phyloP scores from a whole-genome alignment of 2,888 invertebrate species.

The Lepidocyrtoides sp. region DNA sequence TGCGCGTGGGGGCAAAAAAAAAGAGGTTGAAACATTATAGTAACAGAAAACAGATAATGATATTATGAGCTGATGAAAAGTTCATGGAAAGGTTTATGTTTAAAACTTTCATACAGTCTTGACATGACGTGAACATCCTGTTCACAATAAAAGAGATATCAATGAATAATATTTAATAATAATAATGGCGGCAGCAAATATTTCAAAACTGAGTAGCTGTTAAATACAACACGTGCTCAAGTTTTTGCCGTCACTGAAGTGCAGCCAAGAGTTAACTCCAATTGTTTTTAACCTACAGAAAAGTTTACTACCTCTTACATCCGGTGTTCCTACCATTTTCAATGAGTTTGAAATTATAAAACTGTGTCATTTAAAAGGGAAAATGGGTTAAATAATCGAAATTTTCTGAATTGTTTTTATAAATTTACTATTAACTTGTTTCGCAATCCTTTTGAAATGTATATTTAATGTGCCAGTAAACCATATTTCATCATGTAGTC shows the following conservation, averaged over 20 bases:
- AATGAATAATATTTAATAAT: slow-evolving; percentile 25
- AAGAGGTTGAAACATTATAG: background rate
- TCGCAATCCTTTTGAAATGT: background rate
- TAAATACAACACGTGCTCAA: background rate
- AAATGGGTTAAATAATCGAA: background rate
- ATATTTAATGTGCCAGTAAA: too few species aligned
- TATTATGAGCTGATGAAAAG: background rate
- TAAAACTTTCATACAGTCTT: slow-evolving; percentile 15
- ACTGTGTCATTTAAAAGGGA: too few species aligned
- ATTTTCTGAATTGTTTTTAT: background rate
- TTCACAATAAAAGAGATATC: slow-evolving; percentile 25
- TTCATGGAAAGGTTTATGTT: slow-evolving; percentile 33
- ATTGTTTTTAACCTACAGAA: too few species aligned
- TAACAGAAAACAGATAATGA: too few species aligned
- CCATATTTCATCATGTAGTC: too few species aligned
- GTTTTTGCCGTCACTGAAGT: background rate
- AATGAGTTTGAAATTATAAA: too few species aligned
- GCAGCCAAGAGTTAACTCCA: too few species aligned
- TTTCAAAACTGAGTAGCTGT: too few species aligned
- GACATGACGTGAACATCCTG: slow-evolving; percentile 56
- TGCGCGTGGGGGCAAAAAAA: background rate
- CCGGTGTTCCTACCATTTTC: too few species aligned
- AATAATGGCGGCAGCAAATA: background rate
- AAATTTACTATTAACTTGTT: background rate
- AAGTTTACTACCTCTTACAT: too few species aligned